phyloP scores from a whole-genome alignment of 2,113 vertebrate species.

The Rhynchomys soricoides region DNA sequence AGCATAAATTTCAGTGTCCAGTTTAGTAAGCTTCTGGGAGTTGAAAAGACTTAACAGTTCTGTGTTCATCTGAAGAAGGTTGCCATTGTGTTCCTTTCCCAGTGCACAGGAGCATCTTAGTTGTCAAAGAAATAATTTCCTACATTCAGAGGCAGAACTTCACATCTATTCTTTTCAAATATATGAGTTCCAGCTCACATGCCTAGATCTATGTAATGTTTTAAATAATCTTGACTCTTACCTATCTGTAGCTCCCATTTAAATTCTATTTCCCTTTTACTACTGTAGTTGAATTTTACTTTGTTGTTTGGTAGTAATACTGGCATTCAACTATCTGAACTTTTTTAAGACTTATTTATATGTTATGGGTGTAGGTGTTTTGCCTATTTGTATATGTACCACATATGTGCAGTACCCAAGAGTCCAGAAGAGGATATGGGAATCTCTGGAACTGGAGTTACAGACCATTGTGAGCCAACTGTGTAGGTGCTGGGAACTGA shows the following conservation, averaged over 20 bases:
- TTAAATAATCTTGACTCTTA: not conserved
- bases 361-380: not conserved
- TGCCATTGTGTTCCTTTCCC: not conserved
- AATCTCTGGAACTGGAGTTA: not conserved
- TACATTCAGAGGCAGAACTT: slow-evolving; percentile 10
- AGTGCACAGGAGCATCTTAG: not conserved
- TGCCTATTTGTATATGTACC: not conserved
- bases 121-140: not conserved
- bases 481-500: not conserved
- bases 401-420: not conserved
- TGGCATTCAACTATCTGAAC: not conserved
- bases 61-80: not conserved
- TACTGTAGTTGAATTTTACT: slow-evolving; percentile 37
- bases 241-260: not conserved
- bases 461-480: not conserved
- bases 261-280: slow-evolving; percentile 30
- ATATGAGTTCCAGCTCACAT: not conserved
- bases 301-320: not conserved
- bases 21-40: not conserved
- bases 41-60: slow-evolving; percentile 25
- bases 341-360: not conserved
- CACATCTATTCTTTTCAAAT: slow-evolving; percentile 5
- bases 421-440: not conserved
- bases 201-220: not conserved
- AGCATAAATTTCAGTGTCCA: not conserved